Base-by-base conservation (phyloP, 1,140 invertebrate species). In the Lasaia peninsularis region DNA sequence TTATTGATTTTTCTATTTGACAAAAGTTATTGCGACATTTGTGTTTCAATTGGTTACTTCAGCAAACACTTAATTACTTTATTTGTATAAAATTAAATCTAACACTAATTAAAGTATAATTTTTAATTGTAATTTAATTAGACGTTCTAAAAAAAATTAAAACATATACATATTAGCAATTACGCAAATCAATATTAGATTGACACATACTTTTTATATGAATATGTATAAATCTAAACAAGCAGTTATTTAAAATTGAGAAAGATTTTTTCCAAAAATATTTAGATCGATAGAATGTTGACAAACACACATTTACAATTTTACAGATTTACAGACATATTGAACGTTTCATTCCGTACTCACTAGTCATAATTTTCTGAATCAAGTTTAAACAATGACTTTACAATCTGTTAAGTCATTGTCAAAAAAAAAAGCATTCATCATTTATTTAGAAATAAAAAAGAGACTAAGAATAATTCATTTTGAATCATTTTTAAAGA, bases 1-100 rank as follows among this genome's bases (percentile, higher is more conserved):
- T 67, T 83, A 86, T 86, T 73, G 82, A 86, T 86, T 86, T 85
- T 86, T 75, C 40, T 62, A 54, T 59, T 52, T 56, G 49, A 33
- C 48, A 48, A 52, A 31, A 49, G 57, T 52, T 58, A 63, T 49
- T 59, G 62, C 57, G 49, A 63, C 65, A 61, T 67, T 62, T 56
- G 55, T 66, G 52, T 56, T 60, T 50, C 56, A 62, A 60, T 67
- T 59, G 50, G 18, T 16, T n/a, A 56, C 28, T 48, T 48, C 12
- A 31, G 4, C 16, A 48, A 48, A 20, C 44, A 48, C 44, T 48
- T 48, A 28, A 6, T 48, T 20, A 24, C 18, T 56, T 35, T 44
- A 2, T 58, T 18, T 55, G 20, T 28, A 21, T 48, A 6, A 48
- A 20, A n/a, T 48, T 4, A 48, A 6, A 9, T n/a, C 2, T 11